Evolutionary conservation across 2,888 invertebrate species (phyloP).

Genomic region (Lacanobia wlatinum): DNA sequence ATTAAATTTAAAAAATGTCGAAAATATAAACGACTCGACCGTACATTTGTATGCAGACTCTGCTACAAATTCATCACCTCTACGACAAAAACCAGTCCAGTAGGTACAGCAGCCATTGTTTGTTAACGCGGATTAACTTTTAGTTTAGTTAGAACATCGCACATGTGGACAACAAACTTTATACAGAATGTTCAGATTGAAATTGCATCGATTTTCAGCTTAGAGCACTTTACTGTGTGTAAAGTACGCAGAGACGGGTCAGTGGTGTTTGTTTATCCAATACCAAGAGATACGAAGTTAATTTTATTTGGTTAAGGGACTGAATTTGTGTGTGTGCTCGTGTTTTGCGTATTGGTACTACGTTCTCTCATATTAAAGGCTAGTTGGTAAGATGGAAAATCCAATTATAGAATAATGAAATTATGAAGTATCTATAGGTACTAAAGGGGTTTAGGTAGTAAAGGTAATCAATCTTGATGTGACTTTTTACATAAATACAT

Average conservation of each 20-base stretch:
- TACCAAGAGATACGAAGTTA: conserved; percentile 7
- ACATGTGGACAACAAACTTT: conserved; percentile 30
- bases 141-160: conserved; percentile 11
- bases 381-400: neutral
- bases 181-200: conserved; percentile 38
- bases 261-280: conserved; percentile 30
- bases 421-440: too few species aligned
- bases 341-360: neutral
- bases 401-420: too few species aligned
- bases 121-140: conserved; percentile 31
- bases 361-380: neutral
- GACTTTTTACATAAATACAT: too few species aligned
- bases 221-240: conserved; percentile 23
- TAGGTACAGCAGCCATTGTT: conserved; percentile 11
- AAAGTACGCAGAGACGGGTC: conserved; percentile 29
- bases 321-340: conserved; percentile 1
- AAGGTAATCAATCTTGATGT: too few species aligned
- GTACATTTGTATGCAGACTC: neutral
- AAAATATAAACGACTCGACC: too few species aligned
- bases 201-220: conserved; percentile 58
- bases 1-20: neutral
- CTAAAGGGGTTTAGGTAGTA: too few species aligned
- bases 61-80: conserved; percentile 1
- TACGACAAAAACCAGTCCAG: conserved; percentile 8
- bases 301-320: conserved; percentile 18